Base-by-base conservation (phyloP, 2,888 invertebrate species). In the Lasioglossum vierecki region DNA sequence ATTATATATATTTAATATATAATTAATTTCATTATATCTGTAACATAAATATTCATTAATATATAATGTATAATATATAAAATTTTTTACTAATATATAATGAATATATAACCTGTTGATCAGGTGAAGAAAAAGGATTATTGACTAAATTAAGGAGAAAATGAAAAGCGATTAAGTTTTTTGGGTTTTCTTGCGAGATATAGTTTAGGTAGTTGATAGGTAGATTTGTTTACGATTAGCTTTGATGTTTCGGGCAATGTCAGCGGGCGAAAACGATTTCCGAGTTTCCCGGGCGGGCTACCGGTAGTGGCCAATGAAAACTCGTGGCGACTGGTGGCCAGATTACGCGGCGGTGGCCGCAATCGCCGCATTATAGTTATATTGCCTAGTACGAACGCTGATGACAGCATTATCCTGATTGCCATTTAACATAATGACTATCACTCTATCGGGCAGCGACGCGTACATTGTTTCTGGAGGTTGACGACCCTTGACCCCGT, bases 341-440 rank as follows among this genome's bases (percentile, higher is more conserved):
- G 90, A 92, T 92, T 91, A 91, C 81, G 82, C 88, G 89, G 87
- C 90, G 92, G 88, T 90, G 88, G 78, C 83, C 85, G 72, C 90
- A 91, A 90, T 90, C 83, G 66, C 85, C 84, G 86, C 84, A 91
- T 91, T 91, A 90, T 89, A 90, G 91, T 91, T 91, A 91, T 91
- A 91, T 91, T 90, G 90, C 89, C 85, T 79, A 86, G 89, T 84
- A 91, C 88, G 89, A 91, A 91, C 90, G 80, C 91, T 92, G 93
- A 94, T 93, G 93, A 93, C 92, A 91, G 92, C 90, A 94, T 94
- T 94, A 94, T 92, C 92, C 93, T 93, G 93, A 94, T 94, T 94
- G 93, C 93, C 93, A 92, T 92, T 94, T 94, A 93, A 92, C 91
- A 91, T 93, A 93, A 93, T 93, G 92, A 93, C 90, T 90, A 89